Conservation (phyloP, 2,888 invertebrate genomes). For the Apodemia arnacis region DNA sequence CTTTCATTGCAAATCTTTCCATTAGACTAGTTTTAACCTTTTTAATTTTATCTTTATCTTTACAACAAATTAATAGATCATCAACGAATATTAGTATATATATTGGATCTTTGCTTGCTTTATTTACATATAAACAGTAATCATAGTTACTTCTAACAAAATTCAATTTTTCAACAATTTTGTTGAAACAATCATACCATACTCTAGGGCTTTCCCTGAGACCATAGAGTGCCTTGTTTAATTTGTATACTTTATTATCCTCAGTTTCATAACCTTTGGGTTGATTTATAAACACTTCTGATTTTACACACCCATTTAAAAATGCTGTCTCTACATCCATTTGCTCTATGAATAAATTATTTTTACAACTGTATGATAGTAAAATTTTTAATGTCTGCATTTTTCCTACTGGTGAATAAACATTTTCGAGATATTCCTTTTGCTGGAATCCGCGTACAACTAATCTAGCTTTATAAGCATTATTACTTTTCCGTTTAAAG, state of each 20-base stretch:
- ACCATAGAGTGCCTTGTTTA: slow-evolving; percentile 83
- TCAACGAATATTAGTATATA: slow-evolving; percentile 82
- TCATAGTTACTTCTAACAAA: slow-evolving; percentile 80
- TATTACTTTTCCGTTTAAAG: slow-evolving; percentile 83
- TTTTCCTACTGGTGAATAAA: slow-evolving; percentile 82
- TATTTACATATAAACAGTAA: slow-evolving; percentile 78
- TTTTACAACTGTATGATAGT: slow-evolving; percentile 43
- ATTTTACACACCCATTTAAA: slow-evolving; percentile 53
- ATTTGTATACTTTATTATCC: slow-evolving; percentile 84
- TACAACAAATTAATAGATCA: slow-evolving; percentile 65
- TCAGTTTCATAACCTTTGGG: slow-evolving; percentile 84
- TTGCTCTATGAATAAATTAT: slow-evolving; percentile 67
- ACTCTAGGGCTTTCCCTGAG: slow-evolving; percentile 79
- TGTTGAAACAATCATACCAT: slow-evolving; percentile 79
- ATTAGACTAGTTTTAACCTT: slow-evolving; percentile 62
- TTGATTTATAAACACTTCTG: slow-evolving; percentile 84
- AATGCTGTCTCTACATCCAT: slow-evolving; percentile 17
- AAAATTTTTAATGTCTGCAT: slow-evolving; percentile 86
- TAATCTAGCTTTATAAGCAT: slow-evolving; percentile 46
- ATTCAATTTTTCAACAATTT: slow-evolving; percentile 62
- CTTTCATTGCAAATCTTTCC: slow-evolving; percentile 79
- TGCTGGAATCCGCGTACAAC: slow-evolving; percentile 57
- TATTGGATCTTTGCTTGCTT: slow-evolving; percentile 37
- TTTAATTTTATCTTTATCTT: not conserved
- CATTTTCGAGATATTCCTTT: slow-evolving; percentile 53